phyloP scores from a whole-genome alignment of 2,888 invertebrate genomes.

The Hyposoter didymator region DNA sequence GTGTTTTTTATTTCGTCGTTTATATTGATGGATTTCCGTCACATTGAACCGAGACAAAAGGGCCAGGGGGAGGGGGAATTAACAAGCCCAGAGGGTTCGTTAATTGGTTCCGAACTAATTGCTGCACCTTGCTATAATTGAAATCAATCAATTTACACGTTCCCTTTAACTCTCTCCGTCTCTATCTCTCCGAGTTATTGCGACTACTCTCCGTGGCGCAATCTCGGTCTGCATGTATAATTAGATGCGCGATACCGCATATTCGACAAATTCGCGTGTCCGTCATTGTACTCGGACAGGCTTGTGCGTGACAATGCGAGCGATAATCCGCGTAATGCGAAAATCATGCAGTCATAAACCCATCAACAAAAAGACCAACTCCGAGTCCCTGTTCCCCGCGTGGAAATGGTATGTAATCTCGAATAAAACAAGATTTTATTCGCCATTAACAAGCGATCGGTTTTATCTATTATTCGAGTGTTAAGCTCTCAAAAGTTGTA shows the following conservation, averaged over 20 bases:
- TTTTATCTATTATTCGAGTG: background rate
- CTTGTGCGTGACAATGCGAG: slow-evolving; percentile 7
- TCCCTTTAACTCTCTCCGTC: slow-evolving; percentile 61
- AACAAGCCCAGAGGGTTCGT: slow-evolving; percentile 66
- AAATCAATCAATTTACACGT: slow-evolving; percentile 80
- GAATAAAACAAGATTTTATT: slow-evolving; percentile 8
- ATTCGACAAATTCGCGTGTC: slow-evolving; percentile 49
- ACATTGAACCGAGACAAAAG: background rate
- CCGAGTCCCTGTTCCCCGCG: background rate
- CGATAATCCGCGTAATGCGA: slow-evolving; percentile 36
- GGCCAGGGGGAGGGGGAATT: background rate
- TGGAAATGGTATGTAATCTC: background rate
- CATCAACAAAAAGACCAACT: slow-evolving; percentile 15
- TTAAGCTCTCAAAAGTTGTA: background rate
- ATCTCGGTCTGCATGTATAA: slow-evolving; percentile 57
- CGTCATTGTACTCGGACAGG: slow-evolving; percentile 3
- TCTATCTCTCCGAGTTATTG: slow-evolving; percentile 69
- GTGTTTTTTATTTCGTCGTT: background rate
- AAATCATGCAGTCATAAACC: slow-evolving; percentile 28
- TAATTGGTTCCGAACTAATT: slow-evolving; percentile 82
- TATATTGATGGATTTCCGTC: background rate
- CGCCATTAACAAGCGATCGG: background rate
- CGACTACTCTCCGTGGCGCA: slow-evolving; percentile 54
- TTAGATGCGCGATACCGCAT: slow-evolving; percentile 64
- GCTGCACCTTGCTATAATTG: slow-evolving; percentile 78